A percentile compares a stretch with the other conserved stretches of the same genome.
Conservation (phyloP, 1,140 invertebrate genomes). For the Trichomalopsis sarcophagae region DNA sequence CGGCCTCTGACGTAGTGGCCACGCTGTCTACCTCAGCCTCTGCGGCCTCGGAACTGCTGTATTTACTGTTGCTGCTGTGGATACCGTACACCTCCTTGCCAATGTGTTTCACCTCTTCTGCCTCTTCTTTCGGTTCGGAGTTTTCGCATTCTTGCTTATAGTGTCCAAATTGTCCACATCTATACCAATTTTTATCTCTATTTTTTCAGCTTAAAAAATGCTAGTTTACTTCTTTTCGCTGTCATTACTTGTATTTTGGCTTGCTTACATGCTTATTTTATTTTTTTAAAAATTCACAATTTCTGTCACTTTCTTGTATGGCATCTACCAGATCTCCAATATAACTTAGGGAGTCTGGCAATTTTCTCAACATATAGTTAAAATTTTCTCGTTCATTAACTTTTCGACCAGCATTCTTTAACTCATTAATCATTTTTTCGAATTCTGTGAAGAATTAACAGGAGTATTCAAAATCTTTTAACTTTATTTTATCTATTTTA, state of each 20-base stretch:
- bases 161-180: too few species aligned
- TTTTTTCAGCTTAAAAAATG: neutral
- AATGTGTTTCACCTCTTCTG: too few species aligned
- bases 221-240: neutral
- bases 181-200: too few species aligned
- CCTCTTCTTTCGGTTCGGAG: too few species aligned
- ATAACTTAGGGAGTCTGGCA: too few species aligned
- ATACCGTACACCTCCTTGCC: neutral
- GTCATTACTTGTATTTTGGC: neutral
- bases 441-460: conserved; percentile 11
- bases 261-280: conserved; percentile 37
- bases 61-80: too few species aligned
- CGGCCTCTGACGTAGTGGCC: too few species aligned
- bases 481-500: too few species aligned
- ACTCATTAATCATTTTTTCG: conserved; percentile 43
- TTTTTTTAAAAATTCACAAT: conserved; percentile 26
- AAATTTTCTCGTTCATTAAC: conserved; percentile 40
- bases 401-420: conserved; percentile 36
- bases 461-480: neutral
- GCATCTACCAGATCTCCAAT: too few species aligned
- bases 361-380: neutral
- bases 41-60: too few species aligned
- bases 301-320: too few species aligned
- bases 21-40: too few species aligned
- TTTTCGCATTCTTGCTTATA: neutral